phyloP scores from a whole-genome alignment of 1,140 invertebrate species.

The Zaprionus kolodkinae region DNA sequence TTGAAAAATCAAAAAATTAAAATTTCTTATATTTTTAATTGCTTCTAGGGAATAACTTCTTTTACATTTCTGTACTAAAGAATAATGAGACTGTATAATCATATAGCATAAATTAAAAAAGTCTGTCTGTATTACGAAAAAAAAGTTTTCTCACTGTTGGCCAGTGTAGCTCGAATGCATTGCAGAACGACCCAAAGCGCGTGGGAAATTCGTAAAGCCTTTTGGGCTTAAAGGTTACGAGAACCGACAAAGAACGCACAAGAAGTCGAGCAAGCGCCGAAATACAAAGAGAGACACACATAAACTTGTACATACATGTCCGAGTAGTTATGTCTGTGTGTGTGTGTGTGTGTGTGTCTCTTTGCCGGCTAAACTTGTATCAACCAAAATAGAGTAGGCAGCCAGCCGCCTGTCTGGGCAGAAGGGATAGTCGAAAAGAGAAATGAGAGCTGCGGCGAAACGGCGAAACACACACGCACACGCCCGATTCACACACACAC shows the following conservation, averaged over 20 bases:
- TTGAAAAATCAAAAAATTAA: too few relatives aligned
- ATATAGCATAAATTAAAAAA: too few relatives aligned
- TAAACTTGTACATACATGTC: background rate
- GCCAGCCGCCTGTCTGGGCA: slow-evolving; percentile 38
- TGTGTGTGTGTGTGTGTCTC: slow-evolving; percentile 7
- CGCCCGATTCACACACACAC: too few relatives aligned
- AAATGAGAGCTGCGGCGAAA: slow-evolving; percentile 32
- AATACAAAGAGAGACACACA: slow-evolving; percentile 19
- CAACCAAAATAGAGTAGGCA: slow-evolving; percentile 50
- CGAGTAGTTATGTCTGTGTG: slow-evolving; percentile 1
- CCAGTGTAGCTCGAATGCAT: background rate
- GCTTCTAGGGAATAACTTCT: too few relatives aligned
- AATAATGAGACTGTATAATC: too few relatives aligned
- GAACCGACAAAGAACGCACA: slow-evolving; percentile 35
- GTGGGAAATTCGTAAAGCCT: slow-evolving; percentile 31
- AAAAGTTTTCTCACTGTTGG: background rate
- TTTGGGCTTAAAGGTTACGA: slow-evolving; percentile 31
- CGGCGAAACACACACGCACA: background rate
- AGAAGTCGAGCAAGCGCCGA: slow-evolving; percentile 29
- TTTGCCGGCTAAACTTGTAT: slow-evolving; percentile 31
- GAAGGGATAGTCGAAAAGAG: slow-evolving; percentile 57
- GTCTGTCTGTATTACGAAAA: background rate
- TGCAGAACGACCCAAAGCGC: background rate
- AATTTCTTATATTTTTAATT: too few relatives aligned
- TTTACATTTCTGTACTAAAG: too few relatives aligned